A percentile compares a stretch with the other conserved stretches of the same genome.
Evolutionary conservation across 2,888 invertebrate species (phyloP).

Genomic region (Callosobruchus maculatus): DNA sequence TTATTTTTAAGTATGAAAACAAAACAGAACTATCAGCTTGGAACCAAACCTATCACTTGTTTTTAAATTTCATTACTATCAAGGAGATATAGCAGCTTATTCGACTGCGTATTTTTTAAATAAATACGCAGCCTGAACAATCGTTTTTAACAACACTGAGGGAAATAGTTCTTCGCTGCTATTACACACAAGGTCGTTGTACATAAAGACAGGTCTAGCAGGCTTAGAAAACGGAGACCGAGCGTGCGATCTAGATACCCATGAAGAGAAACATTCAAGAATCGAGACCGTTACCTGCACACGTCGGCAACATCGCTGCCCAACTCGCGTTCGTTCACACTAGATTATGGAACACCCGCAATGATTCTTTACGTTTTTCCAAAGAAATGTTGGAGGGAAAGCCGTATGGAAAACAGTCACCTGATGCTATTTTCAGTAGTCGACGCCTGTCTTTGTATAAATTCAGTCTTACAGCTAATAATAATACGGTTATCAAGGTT

Average conservation of each 20-base stretch:
- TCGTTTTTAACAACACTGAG: not conserved
- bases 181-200: not conserved
- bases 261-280: conserved; percentile 39
- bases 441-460: not conserved
- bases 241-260: conserved; percentile 42
- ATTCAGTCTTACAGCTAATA: not conserved
- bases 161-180: not conserved
- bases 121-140: not conserved
- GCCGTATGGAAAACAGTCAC: not conserved
- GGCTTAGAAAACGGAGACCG: conserved; percentile 35
- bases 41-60: not conserved
- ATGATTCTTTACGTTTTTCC: conserved; percentile 24
- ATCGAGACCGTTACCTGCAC: conserved; percentile 42
- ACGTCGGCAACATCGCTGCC: conserved; percentile 39
- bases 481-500: not conserved
- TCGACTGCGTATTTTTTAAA: not conserved
- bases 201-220: conserved; percentile 32
- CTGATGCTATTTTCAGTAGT: not conserved
- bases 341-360: conserved; percentile 42
- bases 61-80: not conserved
- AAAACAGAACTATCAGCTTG: not conserved
- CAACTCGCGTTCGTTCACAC: conserved; percentile 47
- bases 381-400: not conserved
- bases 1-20: not conserved
- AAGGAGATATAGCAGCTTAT: not conserved